phyloP scores from a whole-genome alignment of 1,140 invertebrate species.

The Neodiprion virginianus region DNA sequence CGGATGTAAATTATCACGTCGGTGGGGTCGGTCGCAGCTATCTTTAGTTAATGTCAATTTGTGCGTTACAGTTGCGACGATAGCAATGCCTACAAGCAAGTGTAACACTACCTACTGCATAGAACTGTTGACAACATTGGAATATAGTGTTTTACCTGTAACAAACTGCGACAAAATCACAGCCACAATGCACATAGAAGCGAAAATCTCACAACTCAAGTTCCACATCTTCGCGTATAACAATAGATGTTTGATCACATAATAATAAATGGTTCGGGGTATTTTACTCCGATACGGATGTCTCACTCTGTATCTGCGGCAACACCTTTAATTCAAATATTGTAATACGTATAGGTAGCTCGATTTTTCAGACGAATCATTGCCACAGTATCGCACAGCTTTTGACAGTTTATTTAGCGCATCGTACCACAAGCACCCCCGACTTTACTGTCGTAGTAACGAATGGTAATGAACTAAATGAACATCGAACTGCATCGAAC shows the following conservation, averaged over 20 bases:
- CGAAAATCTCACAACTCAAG: neutral
- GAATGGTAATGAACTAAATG: too few species aligned
- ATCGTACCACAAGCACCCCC: neutral
- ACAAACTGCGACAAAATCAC: neutral
- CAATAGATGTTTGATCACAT: neutral
- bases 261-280: neutral
- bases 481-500: too few species aligned
- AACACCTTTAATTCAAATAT: neutral
- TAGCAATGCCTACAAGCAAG: neutral
- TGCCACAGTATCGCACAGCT: neutral
- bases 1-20: slow-evolving; percentile 1
- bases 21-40: neutral
- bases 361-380: neutral
- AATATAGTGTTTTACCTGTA: neutral
- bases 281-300: neutral
- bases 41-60: neutral
- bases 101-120: too few species aligned
- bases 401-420: neutral
- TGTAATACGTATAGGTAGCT: neutral
- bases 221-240: neutral
- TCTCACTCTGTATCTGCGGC: neutral
- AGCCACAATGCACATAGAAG: neutral
- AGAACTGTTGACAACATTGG: neutral
- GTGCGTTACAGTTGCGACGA: neutral
- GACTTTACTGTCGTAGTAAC: neutral